Evolutionary conservation across 2,113 vertebrate genomes (phyloP).

Genomic region (Passer domesticus): DNA sequence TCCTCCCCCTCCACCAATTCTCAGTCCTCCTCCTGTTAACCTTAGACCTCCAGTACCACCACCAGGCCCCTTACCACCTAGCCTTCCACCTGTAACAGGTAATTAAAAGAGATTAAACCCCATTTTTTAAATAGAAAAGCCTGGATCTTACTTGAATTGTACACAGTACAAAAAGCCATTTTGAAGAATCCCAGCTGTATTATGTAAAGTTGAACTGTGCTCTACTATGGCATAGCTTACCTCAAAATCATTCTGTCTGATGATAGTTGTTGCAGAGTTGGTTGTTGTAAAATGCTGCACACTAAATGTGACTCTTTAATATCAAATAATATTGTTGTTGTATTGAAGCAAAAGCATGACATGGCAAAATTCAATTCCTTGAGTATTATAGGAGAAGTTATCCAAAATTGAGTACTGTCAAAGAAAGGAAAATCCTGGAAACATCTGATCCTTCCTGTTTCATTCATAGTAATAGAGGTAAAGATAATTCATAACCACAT

Average conservation of each 20-base stretch:
- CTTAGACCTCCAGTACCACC: constrained; percentile 91
- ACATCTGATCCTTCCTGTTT: not conserved
- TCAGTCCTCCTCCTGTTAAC: constrained; percentile 92
- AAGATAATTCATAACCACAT: not conserved
- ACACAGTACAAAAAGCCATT: not conserved
- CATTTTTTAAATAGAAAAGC: not conserved
- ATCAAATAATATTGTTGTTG: not conserved
- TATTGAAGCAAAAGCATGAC: not conserved
- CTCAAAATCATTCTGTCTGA: not conserved
- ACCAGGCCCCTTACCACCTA: constrained; percentile 88
- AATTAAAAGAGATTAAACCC: not conserved
- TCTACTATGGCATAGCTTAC: not conserved
- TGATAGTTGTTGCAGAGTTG: not conserved
- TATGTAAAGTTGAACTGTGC: not conserved
- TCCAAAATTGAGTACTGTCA: not conserved
- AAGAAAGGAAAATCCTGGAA: not conserved
- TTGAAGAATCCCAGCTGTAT: not conserved
- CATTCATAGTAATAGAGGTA: not conserved
- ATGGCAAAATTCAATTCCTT: not conserved
- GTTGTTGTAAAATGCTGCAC: not conserved
- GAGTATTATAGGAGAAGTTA: not conserved
- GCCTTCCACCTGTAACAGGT: constrained; percentile 94
- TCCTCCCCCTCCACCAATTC: constrained; percentile 88
- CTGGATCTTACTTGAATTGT: not conserved
- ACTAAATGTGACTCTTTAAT: not conserved